Conservation (phyloP, 1,140 invertebrate species). For the Patella vulgata region DNA sequence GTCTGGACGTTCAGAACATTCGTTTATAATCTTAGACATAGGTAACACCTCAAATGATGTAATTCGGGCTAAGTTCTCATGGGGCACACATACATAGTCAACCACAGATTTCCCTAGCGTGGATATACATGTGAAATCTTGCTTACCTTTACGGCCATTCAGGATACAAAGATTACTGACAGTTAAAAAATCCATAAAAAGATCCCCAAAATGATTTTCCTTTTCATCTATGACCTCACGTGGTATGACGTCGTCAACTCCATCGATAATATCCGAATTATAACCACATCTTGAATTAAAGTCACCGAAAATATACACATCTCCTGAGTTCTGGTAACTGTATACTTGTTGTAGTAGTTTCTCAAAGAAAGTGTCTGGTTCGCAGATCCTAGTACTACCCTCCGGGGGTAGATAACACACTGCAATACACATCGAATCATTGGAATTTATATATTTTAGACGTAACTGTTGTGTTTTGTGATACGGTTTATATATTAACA, state of each 20-base stretch:
- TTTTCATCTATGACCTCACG: not conserved
- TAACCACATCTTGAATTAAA: conserved; percentile 23
- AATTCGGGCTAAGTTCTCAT: conserved; percentile 2
- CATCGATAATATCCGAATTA: conserved; percentile 6
- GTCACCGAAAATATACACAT: conserved; percentile 13
- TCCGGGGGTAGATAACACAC: conserved; percentile 29
- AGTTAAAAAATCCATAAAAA: conserved; percentile 12
- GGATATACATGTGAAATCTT: conserved; percentile 4
- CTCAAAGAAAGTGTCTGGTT: conserved; percentile 20
- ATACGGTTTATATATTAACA: too few species aligned
- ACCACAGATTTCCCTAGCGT: conserved; percentile 15
- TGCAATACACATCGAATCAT: too few species aligned
- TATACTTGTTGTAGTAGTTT: conserved; percentile 23
- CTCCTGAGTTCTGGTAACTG: conserved; percentile 8
- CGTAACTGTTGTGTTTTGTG: too few species aligned
- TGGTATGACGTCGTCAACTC: conserved; percentile 6
- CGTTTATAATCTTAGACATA: conserved; percentile 2
- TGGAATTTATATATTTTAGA: too few species aligned
- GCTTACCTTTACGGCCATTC: conserved; percentile 10
- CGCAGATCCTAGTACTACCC: conserved; percentile 11
- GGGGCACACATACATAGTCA: conserved; percentile 8
- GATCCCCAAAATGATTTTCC: conserved; percentile 1
- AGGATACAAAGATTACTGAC: conserved; percentile 10
- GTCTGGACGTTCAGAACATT: not conserved
- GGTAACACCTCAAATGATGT: not conserved